These are phyloP conservation scores for Heliocidaris erythrogramma DNA, from an alignment of 35 echinoderm and acorn worm species.

Conservation along the genomic window DNA sequence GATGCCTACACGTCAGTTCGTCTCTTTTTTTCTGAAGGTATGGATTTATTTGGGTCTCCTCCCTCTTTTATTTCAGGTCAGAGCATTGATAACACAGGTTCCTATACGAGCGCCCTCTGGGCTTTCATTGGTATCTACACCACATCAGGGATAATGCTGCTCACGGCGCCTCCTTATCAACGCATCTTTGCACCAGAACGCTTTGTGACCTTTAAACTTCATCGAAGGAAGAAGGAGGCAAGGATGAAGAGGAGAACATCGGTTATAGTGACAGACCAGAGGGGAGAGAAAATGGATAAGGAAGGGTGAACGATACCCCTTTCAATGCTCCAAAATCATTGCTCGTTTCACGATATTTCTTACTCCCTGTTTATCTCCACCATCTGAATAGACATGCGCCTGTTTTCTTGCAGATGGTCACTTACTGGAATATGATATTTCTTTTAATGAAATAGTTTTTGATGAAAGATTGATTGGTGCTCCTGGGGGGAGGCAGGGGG, in stretches of 20 bases:
- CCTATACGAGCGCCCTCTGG: conserved; percentile 69
- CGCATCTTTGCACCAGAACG: conserved; percentile 64
- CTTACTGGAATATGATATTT: too few species aligned
- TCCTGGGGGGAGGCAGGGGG: too few species aligned
- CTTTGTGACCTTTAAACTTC: conserved; percentile 48
- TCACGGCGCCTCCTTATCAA: conserved; percentile 73
- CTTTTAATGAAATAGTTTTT: too few species aligned
- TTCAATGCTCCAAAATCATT: too few species aligned
- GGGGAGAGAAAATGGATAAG: not conserved
- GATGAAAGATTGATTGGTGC: too few species aligned
- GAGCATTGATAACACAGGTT: conserved; percentile 80
- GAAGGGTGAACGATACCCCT: not conserved
- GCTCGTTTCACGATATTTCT: too few species aligned
- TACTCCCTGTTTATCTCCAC: too few species aligned
- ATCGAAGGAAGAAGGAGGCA: not conserved
- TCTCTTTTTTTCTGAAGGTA: not conserved
- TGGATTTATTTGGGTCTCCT: not conserved
- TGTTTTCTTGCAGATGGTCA: too few species aligned
- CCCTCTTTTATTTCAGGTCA: conserved; percentile 50
- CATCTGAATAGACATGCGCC: too few species aligned
- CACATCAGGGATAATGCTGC: conserved; percentile 60
- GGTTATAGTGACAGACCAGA: not conserved
- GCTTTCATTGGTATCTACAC: conserved; percentile 66
- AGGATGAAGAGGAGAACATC: too few species aligned
- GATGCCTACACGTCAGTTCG: too few species aligned